phyloP scores from a whole-genome alignment of 2,113 vertebrate genomes.

The Oenanthe melanoleuca region DNA sequence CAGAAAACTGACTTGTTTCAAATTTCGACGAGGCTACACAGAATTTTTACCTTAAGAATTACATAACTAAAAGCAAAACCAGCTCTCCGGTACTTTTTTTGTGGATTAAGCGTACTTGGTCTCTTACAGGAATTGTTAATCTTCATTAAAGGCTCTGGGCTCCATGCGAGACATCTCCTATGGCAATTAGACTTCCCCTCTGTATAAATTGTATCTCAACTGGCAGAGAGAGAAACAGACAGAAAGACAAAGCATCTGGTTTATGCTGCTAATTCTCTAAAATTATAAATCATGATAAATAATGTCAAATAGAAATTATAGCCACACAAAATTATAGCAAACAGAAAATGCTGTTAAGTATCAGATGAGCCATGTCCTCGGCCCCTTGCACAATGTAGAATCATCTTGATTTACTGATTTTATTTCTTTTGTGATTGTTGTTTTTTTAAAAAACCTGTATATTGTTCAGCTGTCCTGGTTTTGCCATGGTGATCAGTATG shows the following conservation, averaged over 20 bases:
- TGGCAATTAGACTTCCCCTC: background rate
- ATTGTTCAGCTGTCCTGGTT: background rate
- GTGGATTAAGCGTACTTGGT: background rate
- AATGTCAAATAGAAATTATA: background rate
- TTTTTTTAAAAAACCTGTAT: background rate
- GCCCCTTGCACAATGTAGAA: accelerated
- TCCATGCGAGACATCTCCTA: background rate
- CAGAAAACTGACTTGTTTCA: background rate
- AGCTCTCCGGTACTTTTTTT: accelerated
- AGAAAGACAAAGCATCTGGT: background rate
- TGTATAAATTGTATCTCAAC: background rate
- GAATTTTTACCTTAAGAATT: background rate
- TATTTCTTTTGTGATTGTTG: background rate
- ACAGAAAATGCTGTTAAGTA: background rate
- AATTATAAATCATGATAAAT: background rate
- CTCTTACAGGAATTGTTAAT: background rate
- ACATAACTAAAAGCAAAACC: background rate
- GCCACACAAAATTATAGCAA: background rate
- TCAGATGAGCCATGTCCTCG: background rate
- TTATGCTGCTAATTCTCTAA: background rate
- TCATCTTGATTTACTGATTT: background rate
- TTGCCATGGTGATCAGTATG: background rate
- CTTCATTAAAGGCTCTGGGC: background rate
- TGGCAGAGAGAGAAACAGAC: background rate
- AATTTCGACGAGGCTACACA: background rate